These are phyloP conservation scores for Littorina saxatilis DNA, from an alignment of 1,140 invertebrate genomes.

Conservation along the genomic window DNA sequence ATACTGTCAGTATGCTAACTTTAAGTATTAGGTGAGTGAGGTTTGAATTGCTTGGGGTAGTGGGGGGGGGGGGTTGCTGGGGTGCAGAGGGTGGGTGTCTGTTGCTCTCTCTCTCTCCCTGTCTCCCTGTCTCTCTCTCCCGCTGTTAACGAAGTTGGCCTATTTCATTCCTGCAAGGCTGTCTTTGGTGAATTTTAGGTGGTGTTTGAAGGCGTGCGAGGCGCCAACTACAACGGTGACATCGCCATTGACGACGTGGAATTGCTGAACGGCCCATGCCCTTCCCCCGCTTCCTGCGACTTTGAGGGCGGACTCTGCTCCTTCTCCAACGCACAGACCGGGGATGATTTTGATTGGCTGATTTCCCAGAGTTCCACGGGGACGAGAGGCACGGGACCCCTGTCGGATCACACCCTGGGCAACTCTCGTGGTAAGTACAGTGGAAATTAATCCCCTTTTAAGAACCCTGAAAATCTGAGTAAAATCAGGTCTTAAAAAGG, in stretches of 20 bases:
- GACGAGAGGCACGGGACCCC: slow-evolving; percentile 61
- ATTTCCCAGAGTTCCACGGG: slow-evolving; percentile 49
- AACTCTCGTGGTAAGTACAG: slow-evolving; percentile 16
- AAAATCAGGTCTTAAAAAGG: too few species aligned
- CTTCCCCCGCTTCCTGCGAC: slow-evolving; percentile 57
- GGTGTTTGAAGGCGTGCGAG: slow-evolving; percentile 80
- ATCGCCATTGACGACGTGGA: slow-evolving; percentile 57
- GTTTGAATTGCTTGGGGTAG: too few species aligned
- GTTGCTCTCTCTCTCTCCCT: too few species aligned
- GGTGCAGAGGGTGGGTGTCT: too few species aligned
- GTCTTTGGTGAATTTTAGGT: slow-evolving; percentile 72
- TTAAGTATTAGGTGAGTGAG: too few species aligned
- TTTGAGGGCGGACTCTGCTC: slow-evolving; percentile 68
- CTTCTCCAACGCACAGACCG: slow-evolving; percentile 58
- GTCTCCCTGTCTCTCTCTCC: too few species aligned
- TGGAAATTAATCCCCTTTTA: too few species aligned
- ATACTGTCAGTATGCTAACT: too few species aligned
- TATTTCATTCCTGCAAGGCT: too few species aligned
- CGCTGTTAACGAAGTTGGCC: too few species aligned
- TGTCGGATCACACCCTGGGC: slow-evolving; percentile 68
- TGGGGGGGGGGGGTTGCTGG: too few species aligned
- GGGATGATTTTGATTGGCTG: slow-evolving; percentile 73
- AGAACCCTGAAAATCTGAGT: too few species aligned
- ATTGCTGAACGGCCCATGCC: slow-evolving; percentile 55
- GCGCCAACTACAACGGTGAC: slow-evolving; percentile 50